Evolutionary conservation across 2,888 invertebrate genomes (phyloP), one percentile per base, ranked within the genome.

Genomic region (Lottia scabra): DNA sequence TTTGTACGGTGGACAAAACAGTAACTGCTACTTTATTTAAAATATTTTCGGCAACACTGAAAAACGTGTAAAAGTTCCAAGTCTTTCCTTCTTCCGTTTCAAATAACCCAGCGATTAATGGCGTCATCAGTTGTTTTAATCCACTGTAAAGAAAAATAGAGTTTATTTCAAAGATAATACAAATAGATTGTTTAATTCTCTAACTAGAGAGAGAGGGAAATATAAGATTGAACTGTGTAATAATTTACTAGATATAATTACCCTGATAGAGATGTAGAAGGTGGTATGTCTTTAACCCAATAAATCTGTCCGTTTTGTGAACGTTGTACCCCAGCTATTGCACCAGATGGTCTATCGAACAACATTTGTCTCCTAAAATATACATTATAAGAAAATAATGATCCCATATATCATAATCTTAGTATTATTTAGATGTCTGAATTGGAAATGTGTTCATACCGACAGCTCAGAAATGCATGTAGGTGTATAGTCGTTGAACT

Each of bases 51-150:
- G 96, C 96, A 87, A 95, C 95, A 0, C 93, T 92, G 88, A 98
- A 98, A 90, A 97, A 98, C 78, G 93, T 92, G 68, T 98, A 97
- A 87, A 98, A 98, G 64, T 93, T 95, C 97, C 97, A 97, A 86
- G 97, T 96, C 84, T 94, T 93, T 76, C 94, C 93, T 0, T 95
- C 93, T 89, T 97, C 95, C 63, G 95, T 95, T 89, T 98, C 97
- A 66, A 98, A 90, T 65, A 98, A 91, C 0, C 97, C 96, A 0
- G 96, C 97, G 64, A 98, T 90, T 6, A 98, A 90, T 0, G 96
- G 96, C 0, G 96, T 96, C 0, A 97, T 94, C 30, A 96, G 92
- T 83, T 94, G 94, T 83, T 95, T 94, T 1, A 97, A 91, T 0
- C 97, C 97, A 6, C 90, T 90, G 77, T 23, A 80, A 71, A 8